Conservation (phyloP, 2,113 vertebrate species). For the Chrysemys picta region DNA sequence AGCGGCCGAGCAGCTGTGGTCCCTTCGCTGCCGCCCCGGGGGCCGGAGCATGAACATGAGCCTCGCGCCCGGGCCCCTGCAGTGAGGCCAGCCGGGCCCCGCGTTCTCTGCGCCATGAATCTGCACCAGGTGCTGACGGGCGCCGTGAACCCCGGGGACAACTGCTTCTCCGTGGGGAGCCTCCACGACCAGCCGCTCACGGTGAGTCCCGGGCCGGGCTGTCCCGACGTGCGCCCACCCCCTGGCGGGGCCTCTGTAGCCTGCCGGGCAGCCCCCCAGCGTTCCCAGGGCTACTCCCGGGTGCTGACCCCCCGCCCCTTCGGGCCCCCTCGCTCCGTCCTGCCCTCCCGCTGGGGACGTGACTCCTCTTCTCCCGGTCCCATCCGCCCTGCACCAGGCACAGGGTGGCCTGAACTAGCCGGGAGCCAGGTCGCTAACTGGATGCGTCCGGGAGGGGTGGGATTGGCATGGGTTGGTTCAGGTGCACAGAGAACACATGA, state of each 20-base stretch:
- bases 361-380: neutral
- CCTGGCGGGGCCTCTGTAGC: neutral
- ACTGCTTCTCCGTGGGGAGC: conserved; percentile 93
- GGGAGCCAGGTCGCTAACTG: neutral
- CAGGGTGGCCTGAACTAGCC: neutral
- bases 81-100: neutral
- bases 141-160: conserved; percentile 95
- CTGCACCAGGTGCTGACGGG: conserved; percentile 97
- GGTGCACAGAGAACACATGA: neutral
- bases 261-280: neutral
- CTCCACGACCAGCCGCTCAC: conserved; percentile 90
- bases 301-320: neutral
- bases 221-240: neutral
- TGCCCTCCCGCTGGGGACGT: neutral
- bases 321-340: too few species aligned
- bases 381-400: neutral
- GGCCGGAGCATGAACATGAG: conserved; percentile 18
- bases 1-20: neutral
- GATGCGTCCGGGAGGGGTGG: neutral
- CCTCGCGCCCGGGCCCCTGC: neutral
- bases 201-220: conserved; percentile 76
- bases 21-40: neutral
- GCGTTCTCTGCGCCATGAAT: conserved; percentile 82
- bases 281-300: neutral
- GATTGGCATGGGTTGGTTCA: neutral